Conservation (phyloP, 2,888 invertebrate genomes). For the Lasioglossum leucozonium region DNA sequence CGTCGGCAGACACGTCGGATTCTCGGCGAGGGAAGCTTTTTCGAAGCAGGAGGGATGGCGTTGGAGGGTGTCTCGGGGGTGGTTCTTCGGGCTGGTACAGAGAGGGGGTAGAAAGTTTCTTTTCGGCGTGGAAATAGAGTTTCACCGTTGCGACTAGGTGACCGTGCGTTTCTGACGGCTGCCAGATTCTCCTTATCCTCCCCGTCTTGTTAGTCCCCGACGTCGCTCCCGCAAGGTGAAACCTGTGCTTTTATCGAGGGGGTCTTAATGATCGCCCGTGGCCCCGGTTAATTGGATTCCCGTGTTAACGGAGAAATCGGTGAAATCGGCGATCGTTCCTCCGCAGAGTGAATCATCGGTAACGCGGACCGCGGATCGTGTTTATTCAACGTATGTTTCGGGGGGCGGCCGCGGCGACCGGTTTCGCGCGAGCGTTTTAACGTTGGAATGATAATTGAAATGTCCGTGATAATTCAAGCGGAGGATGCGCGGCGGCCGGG, state of each 20-base stretch:
- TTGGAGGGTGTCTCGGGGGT: conserved; percentile 28
- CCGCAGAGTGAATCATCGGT: conserved; percentile 36
- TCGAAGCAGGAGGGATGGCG: conserved; percentile 18
- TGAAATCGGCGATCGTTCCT: conserved; percentile 21
- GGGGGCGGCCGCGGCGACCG: conserved; percentile 19
- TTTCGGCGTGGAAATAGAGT: conserved; percentile 17
- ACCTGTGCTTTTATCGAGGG: conserved; percentile 7
- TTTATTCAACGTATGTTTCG: conserved; percentile 14
- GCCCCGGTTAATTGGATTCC: conserved; percentile 49
- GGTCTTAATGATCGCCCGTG: conserved; percentile 32
- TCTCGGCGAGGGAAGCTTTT: conserved; percentile 55
- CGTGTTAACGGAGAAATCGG: conserved; percentile 44
- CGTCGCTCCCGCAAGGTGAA: background rate
- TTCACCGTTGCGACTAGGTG: conserved; percentile 25
- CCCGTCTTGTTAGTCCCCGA: conserved; percentile 41
- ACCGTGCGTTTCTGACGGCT: conserved; percentile 57
- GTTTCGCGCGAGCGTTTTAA: conserved; percentile 13
- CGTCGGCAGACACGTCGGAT: conserved; percentile 76
- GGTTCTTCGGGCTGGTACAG: background rate
- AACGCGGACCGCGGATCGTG: conserved; percentile 10
- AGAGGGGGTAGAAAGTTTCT: conserved; percentile 22
- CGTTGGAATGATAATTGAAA: conserved; percentile 45
- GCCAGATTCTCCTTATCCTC: conserved; percentile 16
- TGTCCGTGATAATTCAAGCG: conserved; percentile 17
- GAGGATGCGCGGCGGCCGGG: conserved; percentile 1